phyloP scores from a whole-genome alignment of 2,888 invertebrate species.

The Endomychus coccineus region DNA sequence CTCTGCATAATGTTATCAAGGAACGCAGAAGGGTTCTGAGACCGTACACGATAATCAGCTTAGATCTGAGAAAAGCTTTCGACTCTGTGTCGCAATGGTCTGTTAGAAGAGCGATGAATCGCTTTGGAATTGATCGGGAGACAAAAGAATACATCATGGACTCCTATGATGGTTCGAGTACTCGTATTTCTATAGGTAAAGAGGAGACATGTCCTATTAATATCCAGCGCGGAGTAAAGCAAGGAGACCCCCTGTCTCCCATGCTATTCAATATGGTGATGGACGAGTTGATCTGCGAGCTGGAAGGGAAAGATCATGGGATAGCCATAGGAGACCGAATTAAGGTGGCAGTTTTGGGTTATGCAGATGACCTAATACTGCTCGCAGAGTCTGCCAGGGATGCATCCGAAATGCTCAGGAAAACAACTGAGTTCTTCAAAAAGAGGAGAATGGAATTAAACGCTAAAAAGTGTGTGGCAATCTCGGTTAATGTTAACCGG shows the following conservation, averaged over 20 bases:
- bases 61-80: too few relatives aligned
- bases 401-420: slow-evolving; percentile 7
- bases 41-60: too few relatives aligned
- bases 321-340: slow-evolving; percentile 7
- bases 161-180: too few relatives aligned
- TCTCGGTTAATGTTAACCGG: slow-evolving; percentile 15
- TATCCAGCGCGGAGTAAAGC: slow-evolving; percentile 12
- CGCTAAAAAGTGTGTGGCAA: slow-evolving; percentile 13
- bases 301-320: background rate
- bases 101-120: too few relatives aligned
- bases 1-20: slow-evolving; percentile 11
- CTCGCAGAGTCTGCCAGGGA: slow-evolving; percentile 9
- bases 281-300: slow-evolving; percentile 9
- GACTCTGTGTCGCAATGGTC: too few relatives aligned
- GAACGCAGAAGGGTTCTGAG: background rate
- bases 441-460: slow-evolving; percentile 15
- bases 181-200: too few relatives aligned
- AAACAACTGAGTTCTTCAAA: slow-evolving; percentile 13
- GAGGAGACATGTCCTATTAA: too few relatives aligned
- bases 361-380: slow-evolving; percentile 22
- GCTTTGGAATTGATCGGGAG: too few relatives aligned
- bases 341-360: slow-evolving; percentile 13
- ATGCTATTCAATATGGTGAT: slow-evolving; percentile 10
- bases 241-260: slow-evolving; percentile 14
- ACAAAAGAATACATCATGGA: too few relatives aligned